Evolutionary conservation across 2,797 vertebrate genomes (phyloP).

Genomic region (Crax fasciolata): DNA sequence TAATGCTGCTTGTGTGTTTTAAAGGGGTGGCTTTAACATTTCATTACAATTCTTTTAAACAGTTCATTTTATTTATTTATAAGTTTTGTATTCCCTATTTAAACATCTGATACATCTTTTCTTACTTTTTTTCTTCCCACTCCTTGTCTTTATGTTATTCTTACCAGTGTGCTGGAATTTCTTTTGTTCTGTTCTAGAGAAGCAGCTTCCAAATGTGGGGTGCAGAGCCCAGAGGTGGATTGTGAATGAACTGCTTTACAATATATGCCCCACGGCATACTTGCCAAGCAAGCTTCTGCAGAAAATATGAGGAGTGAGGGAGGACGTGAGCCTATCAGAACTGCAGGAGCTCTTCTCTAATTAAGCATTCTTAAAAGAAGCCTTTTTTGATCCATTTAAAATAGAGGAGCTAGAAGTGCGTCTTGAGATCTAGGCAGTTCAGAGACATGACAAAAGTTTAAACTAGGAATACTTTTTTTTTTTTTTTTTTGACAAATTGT

Average conservation of each 20-base stretch:
- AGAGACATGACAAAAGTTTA: not conserved
- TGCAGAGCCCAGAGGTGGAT: not conserved
- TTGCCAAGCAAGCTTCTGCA: not conserved
- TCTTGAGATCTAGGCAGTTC: not conserved
- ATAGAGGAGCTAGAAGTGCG: not conserved
- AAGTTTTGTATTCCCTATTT: not conserved
- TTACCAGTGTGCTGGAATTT: not conserved
- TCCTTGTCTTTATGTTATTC: not conserved
- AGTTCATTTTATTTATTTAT: not conserved
- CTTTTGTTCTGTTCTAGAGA: not conserved
- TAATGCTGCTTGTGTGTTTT: slow-evolving; percentile 56
- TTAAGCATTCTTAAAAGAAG: not conserved
- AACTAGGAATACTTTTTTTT: not conserved
- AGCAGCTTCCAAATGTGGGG: not conserved
- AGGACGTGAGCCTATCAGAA: not conserved
- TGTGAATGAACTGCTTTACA: not conserved
- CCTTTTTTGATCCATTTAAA: not conserved
- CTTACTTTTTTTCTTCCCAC: not conserved
- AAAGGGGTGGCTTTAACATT: slow-evolving; percentile 30
- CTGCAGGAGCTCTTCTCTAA: not conserved
- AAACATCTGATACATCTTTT: not conserved
- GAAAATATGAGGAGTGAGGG: not conserved
- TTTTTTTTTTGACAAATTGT: not conserved
- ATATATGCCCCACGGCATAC: not conserved
- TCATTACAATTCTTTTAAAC: not conserved